phyloP scores from a whole-genome alignment of 2,888 invertebrate genomes.

The Tanytarsus gracilentus region DNA sequence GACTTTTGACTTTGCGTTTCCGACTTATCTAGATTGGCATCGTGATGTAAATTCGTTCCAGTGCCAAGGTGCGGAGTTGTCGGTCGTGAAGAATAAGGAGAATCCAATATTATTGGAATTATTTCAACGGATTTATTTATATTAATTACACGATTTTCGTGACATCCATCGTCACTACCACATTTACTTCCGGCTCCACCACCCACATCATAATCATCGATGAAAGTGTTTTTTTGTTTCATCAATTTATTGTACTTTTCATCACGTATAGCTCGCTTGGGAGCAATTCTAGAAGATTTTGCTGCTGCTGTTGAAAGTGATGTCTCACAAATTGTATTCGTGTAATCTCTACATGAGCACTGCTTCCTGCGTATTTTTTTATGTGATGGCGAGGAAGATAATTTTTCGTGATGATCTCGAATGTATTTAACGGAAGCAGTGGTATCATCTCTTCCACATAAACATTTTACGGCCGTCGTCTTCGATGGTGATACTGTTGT shows the following conservation, averaged over 20 bases:
- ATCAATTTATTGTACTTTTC: constrained; percentile 4
- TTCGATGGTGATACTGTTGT: neutral
- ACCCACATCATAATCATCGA: constrained; percentile 10
- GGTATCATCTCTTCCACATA: neutral
- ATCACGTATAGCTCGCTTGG: too few species aligned
- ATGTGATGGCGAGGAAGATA: too few species aligned
- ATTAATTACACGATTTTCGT: constrained; percentile 27
- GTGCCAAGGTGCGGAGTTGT: constrained; percentile 9
- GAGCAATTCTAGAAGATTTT: too few species aligned
- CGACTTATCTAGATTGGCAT: constrained; percentile 13
- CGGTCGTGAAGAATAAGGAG: neutral
- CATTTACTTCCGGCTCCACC: neutral
- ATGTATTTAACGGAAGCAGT: neutral
- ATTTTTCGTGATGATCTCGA: too few species aligned
- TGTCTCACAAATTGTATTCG: constrained; percentile 23
- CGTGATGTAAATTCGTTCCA: constrained; percentile 5
- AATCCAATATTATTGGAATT: constrained; percentile 12
- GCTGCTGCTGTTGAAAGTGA: neutral
- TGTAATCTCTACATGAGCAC: constrained; percentile 23
- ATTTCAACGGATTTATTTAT: constrained; percentile 24
- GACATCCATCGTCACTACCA: constrained; percentile 1
- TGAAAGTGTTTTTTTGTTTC: constrained; percentile 21
- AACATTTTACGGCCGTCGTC: neutral
- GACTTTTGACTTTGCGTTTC: constrained; percentile 26
- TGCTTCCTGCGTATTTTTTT: constrained; percentile 15